Evolutionary conservation across 2,888 invertebrate genomes (phyloP), one percentile per base, ranked within the genome.

Genomic region (Patella ulyssiponensis): DNA sequence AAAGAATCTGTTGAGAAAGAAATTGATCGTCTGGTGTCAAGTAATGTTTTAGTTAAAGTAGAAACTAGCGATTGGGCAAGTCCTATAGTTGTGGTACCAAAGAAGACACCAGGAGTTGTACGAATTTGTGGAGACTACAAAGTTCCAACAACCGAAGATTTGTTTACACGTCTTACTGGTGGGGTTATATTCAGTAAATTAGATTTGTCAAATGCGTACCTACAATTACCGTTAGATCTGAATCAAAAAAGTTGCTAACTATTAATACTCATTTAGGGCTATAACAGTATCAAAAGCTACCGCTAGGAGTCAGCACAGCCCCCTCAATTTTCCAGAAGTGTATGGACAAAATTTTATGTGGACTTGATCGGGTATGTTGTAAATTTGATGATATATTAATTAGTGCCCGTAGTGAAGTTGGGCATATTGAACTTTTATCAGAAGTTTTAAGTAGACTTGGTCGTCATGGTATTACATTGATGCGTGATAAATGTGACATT

Each of bases 81-180:
- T 58, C 58, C 58, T 17, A 58, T 64, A 20, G 64, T 64, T 20
- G 2, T 64, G 11, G 64, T 64, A 64, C 64, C 64, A n/a, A 64
- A 64, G 64, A 64, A 64, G 20, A 64, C 64, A 12, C 64, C 64
- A 14, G 64, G 64, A 20, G 64, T 64, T 64, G 64, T 64, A 23
- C n/a, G 64, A 20, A 64, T 64, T 20, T 64, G 64, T 64, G 64
- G 64, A 64, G 64, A 64, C 64, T 64, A 64, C 14, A 64, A 64
- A 64, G 64, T 64, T 64, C 58, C 58, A 7, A 58, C 58, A n/a
- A 58, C 58, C 20, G 58, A 58, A 58, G 58, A 58, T 58, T 58
- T 58, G 58, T 58, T n/a, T 58, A 17, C n/a, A 58, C 17, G 20
- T 17, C 20, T 58, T n/a, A 58, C 58, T 64, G 64, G 20, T 11